phyloP scores from a whole-genome alignment of 1,140 invertebrate genomes.

The Drosophila ananassae region DNA sequence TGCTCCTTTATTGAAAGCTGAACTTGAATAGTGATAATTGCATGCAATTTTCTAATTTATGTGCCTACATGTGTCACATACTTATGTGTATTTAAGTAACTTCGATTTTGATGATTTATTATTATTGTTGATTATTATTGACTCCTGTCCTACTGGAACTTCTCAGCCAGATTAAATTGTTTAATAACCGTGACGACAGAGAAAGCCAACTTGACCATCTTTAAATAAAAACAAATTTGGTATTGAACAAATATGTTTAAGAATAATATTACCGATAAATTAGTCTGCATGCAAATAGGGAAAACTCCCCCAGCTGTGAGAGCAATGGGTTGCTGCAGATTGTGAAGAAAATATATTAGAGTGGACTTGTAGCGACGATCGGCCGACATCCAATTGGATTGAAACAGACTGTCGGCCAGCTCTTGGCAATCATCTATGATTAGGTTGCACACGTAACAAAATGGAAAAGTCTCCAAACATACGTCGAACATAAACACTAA shows the following conservation, averaged over 20 bases:
- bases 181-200: slow-evolving; percentile 52
- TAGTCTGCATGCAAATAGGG: slow-evolving; percentile 48
- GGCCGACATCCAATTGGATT: slow-evolving; percentile 57
- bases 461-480: slow-evolving; percentile 50
- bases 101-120: no score
- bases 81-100: no score
- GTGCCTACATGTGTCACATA: no score
- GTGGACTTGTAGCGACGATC: slow-evolving; percentile 36
- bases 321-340: slow-evolving; percentile 55
- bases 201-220: slow-evolving; percentile 62
- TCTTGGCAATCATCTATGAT: slow-evolving; percentile 46
- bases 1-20: no score
- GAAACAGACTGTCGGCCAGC: slow-evolving; percentile 46
- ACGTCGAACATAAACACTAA: slow-evolving; percentile 34
- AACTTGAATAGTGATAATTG: no score
- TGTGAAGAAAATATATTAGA: slow-evolving; percentile 50
- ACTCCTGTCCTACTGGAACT: slow-evolving; percentile 29
- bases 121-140: no score
- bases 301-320: slow-evolving; percentile 57
- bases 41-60: no score
- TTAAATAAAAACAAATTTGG: neutral
- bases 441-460: slow-evolving; percentile 62
- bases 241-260: no score
- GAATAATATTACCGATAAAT: slow-evolving; percentile 45
- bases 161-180: slow-evolving; percentile 61